A percentile compares a stretch with the other conserved stretches of the same genome.
Evolutionary conservation across 2,797 vertebrate species (phyloP).

Genomic region (Atherinosoma microstoma): DNA sequence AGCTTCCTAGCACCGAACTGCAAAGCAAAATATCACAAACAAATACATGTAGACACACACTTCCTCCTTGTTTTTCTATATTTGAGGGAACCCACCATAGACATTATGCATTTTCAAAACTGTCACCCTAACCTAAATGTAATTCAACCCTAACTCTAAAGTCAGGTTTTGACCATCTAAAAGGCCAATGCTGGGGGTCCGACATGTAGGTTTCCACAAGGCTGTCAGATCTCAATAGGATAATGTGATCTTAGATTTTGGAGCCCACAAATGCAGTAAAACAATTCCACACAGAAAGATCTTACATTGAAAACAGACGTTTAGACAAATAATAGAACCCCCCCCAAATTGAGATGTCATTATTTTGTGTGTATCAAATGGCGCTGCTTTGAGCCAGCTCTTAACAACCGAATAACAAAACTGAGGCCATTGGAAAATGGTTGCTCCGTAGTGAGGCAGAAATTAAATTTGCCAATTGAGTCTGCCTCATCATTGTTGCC

Average conservation of each 20-base stretch:
- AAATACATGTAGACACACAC: constrained; percentile 12
- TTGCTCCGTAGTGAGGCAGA: constrained; percentile 7
- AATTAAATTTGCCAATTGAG: constrained; percentile 6
- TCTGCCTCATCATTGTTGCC: constrained; percentile 16
- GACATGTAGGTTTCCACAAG: too few species aligned
- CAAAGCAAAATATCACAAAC: constrained; percentile 37
- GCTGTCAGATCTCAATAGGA: too few species aligned
- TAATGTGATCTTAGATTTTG: not conserved
- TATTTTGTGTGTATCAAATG: not conserved
- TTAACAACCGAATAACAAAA: constrained; percentile 3
- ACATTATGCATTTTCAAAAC: not conserved
- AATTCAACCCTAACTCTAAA: not conserved
- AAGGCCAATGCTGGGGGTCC: too few species aligned
- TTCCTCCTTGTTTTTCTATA: not conserved
- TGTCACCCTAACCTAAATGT: not conserved
- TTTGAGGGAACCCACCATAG: not conserved
- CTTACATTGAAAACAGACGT: not conserved
- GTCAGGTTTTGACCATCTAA: too few species aligned
- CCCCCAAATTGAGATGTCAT: not conserved
- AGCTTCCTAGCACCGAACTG: constrained; percentile 38
- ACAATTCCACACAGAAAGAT: not conserved
- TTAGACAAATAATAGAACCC: constrained; percentile 9
- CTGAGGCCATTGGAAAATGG: not conserved
- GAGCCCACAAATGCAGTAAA: not conserved
- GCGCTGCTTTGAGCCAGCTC: not conserved